phyloP scores from a whole-genome alignment of 2,888 invertebrate genomes.

The Toxonevra muliebris region DNA sequence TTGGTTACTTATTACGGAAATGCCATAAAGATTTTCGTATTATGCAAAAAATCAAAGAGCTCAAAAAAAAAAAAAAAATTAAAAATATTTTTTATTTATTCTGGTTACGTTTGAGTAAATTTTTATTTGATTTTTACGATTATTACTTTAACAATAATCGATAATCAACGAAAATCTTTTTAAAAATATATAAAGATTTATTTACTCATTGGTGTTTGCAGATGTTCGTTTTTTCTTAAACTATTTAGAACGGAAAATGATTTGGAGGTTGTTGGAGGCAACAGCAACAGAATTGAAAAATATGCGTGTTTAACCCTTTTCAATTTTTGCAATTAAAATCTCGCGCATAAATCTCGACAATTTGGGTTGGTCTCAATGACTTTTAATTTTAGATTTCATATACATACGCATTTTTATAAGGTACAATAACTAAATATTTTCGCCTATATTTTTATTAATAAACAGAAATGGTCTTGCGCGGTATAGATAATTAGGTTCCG shows the following conservation, averaged over 20 bases:
- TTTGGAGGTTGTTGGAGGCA: not conserved
- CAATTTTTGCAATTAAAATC: no score
- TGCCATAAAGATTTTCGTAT: not conserved
- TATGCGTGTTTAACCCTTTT: no score
- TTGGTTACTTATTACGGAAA: conserved; percentile 1
- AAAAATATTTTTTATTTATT: not conserved
- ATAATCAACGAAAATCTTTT: not conserved
- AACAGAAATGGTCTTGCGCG: no score
- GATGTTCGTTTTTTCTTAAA: not conserved
- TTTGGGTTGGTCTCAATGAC: conserved; percentile 29
- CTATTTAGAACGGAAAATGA: not conserved
- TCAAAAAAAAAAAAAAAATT: not conserved
- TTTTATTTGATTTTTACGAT: conserved; percentile 10
- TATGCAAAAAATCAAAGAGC: not conserved
- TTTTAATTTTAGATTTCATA: conserved; percentile 2
- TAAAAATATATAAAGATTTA: not conserved
- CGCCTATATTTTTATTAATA: no score
- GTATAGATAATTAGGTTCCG: no score
- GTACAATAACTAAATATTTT: no score
- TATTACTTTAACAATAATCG: not conserved
- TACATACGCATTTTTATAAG: no score
- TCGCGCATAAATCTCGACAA: not conserved
- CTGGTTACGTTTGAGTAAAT: not conserved
- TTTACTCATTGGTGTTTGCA: not conserved
- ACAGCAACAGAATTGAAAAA: no score